Conservation (phyloP, 2,797 vertebrate genomes). For the Alectoris magna region DNA sequence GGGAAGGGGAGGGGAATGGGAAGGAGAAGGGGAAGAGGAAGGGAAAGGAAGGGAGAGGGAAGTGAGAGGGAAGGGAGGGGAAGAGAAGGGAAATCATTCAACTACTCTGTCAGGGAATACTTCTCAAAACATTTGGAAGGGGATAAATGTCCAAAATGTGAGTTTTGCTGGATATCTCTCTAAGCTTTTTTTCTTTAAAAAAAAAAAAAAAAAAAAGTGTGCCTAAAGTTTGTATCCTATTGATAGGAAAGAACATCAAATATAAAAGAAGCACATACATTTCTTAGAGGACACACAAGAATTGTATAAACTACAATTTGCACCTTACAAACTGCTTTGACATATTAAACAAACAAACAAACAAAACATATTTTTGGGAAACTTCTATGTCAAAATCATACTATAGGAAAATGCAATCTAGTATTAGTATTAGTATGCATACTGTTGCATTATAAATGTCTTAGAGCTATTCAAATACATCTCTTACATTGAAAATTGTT, state of each 20-base stretch:
- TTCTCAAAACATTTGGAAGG: conserved; percentile 10
- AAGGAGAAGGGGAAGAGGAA: no score
- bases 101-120: background rate
- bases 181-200: background rate
- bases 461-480: conserved; percentile 12
- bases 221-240: background rate
- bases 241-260: background rate
- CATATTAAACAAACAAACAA: background rate
- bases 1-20: no score
- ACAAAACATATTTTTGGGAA: conserved; percentile 13
- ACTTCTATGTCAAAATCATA: background rate
- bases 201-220: no score
- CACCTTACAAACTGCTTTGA: conserved; percentile 44
- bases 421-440: background rate
- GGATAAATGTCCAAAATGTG: background rate
- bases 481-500: conserved; percentile 18
- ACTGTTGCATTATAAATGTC: conserved; percentile 8
- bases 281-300: conserved; percentile 38
- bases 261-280: conserved; percentile 64
- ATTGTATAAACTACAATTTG: background rate
- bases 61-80: no score
- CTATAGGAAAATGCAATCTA: background rate
- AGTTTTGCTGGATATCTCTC: background rate
- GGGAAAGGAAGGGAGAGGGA: no score
- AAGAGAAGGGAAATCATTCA: background rate